Percentiles rank a stretch among this genome's conserved stretches.
Conservation (phyloP, 1,140 invertebrate species). For the Bursaphelenchus mucronatus region DNA sequence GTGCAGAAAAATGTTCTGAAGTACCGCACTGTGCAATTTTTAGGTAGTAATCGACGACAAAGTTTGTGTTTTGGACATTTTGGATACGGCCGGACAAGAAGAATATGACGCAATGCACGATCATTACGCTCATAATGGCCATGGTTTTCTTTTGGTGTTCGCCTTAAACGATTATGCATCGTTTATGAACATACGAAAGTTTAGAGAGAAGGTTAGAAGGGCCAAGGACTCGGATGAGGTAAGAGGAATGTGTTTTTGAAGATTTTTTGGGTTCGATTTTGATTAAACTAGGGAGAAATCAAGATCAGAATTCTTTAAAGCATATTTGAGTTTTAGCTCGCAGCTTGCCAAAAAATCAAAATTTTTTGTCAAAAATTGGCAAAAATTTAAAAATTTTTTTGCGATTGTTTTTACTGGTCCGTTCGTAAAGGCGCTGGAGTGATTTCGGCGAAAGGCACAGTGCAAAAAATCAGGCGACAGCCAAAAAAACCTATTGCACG, state of each 20-base stretch:
- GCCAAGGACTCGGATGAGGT: conserved; percentile 99
- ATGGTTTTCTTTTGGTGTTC: conserved; percentile 66
- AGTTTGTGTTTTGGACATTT: conserved; percentile 23
- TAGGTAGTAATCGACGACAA: conserved; percentile 15
- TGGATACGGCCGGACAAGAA: conserved; percentile 22
- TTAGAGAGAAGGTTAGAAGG: conserved; percentile 87
- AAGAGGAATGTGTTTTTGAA: conserved; percentile 75
- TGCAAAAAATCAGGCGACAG: too few relatives aligned
- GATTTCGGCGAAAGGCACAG: too few relatives aligned
- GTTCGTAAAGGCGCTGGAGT: too few relatives aligned
- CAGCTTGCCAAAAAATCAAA: background rate
- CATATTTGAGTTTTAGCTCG: conserved; percentile 62
- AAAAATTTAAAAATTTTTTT: too few relatives aligned
- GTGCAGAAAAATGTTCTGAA: too few relatives aligned
- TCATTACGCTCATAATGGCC: conserved; percentile 15
- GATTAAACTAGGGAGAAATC: too few relatives aligned
- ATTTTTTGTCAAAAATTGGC: too few relatives aligned
- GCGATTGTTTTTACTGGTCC: too few relatives aligned
- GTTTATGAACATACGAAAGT: conserved; percentile 91
- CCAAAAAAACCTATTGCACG: too few relatives aligned
- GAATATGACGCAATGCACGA: conserved; percentile 22
- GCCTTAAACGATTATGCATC: conserved; percentile 97
- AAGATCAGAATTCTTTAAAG: too few relatives aligned
- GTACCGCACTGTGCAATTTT: background rate
- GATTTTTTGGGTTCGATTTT: too few relatives aligned